Conservation (phyloP, 2,113 vertebrate genomes). For the Nibea albiflora region DNA sequence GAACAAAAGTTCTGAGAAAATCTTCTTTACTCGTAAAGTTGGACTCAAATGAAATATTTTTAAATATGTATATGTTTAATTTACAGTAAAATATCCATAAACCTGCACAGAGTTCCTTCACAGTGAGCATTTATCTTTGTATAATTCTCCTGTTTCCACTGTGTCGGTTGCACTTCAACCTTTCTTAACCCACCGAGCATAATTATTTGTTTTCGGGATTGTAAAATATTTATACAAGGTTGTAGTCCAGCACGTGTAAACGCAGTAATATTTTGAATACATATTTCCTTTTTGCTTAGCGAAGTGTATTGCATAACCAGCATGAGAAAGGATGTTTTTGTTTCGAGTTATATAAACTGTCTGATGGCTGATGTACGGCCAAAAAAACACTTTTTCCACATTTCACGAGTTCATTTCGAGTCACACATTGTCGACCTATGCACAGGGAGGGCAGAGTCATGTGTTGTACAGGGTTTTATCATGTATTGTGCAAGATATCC, state of each 20-base stretch:
- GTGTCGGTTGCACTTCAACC: neutral
- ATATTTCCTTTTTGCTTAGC: conserved; percentile 59
- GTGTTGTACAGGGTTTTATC: neutral
- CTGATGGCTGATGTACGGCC: conserved; percentile 17
- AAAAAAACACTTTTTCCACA: conserved; percentile 5
- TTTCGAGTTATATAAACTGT: conserved; percentile 44
- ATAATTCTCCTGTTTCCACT: neutral
- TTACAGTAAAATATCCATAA: no score
- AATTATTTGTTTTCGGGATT: conserved; percentile 15
- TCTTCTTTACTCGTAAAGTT: neutral
- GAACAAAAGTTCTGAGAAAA: neutral
- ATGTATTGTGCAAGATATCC: neutral
- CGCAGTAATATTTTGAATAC: conserved; percentile 62
- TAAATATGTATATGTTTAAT: no score
- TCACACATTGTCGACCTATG: neutral
- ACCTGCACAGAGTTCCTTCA: no score
- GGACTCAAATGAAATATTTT: no score
- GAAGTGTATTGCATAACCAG: conserved; percentile 53
- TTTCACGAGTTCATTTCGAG: neutral
- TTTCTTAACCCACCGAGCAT: neutral
- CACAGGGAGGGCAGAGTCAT: neutral
- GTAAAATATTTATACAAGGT: conserved; percentile 33
- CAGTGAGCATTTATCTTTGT: neutral
- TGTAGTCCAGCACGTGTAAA: conserved; percentile 34
- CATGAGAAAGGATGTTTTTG: conserved; percentile 63